Conservation (phyloP, 2,797 vertebrate genomes). For the Balearica regulorum region DNA sequence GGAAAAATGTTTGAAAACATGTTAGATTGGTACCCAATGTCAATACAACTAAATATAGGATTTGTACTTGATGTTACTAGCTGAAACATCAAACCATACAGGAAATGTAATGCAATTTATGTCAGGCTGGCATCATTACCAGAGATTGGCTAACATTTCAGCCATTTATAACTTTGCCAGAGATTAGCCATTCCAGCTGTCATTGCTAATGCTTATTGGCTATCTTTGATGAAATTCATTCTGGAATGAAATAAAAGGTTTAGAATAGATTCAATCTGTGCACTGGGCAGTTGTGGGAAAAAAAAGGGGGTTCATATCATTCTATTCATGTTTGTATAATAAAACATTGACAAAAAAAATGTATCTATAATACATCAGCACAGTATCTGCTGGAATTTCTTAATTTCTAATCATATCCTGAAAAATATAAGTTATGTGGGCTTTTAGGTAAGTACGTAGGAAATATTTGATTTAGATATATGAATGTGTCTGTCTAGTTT, state of each 20-base stretch:
- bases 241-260: background rate
- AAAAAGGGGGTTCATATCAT: accelerated
- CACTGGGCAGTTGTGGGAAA: background rate
- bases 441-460: background rate
- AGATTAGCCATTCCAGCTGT: background rate
- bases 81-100: background rate
- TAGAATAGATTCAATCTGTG: background rate
- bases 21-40: background rate
- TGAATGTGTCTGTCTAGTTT: background rate
- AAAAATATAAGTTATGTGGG: background rate
- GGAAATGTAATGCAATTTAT: background rate
- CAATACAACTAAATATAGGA: background rate
- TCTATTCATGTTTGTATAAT: background rate
- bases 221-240: background rate
- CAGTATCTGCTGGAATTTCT: background rate
- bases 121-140: background rate
- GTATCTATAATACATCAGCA: background rate
- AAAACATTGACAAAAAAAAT: background rate
- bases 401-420: background rate
- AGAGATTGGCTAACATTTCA: background rate
- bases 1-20: background rate
- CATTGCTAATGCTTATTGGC: background rate
- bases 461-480: background rate
- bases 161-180: background rate
- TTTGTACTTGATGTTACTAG: background rate